Evolutionary conservation across 2,888 invertebrate species (phyloP).

Genomic region (Hyposoter dolosus): DNA sequence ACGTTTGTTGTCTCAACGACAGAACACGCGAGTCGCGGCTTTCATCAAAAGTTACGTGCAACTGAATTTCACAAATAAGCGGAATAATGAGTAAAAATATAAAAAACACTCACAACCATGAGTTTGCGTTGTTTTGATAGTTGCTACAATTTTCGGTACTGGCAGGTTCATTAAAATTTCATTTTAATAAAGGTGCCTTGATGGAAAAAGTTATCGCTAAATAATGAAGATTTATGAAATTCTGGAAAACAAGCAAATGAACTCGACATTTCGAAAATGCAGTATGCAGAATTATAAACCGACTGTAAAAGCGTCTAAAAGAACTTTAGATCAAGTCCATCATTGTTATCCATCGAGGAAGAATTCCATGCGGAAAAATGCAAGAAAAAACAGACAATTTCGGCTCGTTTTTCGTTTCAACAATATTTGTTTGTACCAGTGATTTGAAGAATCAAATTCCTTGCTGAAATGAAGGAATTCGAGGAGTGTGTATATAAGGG

Average conservation of each 20-base stretch:
- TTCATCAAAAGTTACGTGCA: constrained; percentile 43
- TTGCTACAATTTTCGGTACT: neutral
- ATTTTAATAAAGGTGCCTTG: neutral
- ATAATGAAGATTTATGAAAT: neutral
- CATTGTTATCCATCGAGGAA: neutral
- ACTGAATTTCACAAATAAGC: constrained; percentile 8
- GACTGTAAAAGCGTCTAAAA: neutral
- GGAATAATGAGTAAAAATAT: neutral
- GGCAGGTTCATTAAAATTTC: neutral
- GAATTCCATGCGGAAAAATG: neutral
- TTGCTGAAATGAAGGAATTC: neutral
- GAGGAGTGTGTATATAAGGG: neutral
- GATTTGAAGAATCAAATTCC: neutral
- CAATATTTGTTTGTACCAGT: neutral
- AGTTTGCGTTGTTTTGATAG: neutral
- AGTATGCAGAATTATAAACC: neutral
- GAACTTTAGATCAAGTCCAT: neutral
- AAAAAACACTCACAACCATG: neutral
- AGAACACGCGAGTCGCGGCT: constrained; percentile 33
- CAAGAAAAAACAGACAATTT: neutral
- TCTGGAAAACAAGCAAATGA: neutral
- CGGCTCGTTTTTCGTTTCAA: neutral
- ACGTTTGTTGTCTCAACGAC: constrained; percentile 33
- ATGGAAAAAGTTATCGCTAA: neutral
- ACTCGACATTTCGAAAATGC: neutral